Evolutionary conservation across 2,113 vertebrate genomes (phyloP).

Genomic region (Pipa parva): DNA sequence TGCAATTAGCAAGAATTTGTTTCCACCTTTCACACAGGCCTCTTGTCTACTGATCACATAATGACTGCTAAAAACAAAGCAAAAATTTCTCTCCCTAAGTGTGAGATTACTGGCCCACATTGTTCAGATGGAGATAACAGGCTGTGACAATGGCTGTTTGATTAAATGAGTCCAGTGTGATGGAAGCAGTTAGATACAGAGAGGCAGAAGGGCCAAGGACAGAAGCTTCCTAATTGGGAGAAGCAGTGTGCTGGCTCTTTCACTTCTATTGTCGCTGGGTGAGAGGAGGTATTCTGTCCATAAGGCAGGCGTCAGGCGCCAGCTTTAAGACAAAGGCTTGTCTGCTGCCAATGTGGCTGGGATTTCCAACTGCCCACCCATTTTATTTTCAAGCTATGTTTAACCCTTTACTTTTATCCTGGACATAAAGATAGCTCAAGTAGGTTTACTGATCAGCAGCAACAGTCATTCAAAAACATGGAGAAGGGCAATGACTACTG

Average conservation of each 20-base stretch:
- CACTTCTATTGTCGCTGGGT: conserved; percentile 52
- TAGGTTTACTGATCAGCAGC: background rate
- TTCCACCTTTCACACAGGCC: conserved; percentile 34
- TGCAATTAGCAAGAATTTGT: conserved; percentile 34
- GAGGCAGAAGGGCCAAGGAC: conserved; percentile 20
- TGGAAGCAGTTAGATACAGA: conserved; percentile 53
- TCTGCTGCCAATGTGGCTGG: conserved; percentile 67
- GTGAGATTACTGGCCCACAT: conserved; percentile 58
- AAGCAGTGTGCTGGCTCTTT: conserved; percentile 45
- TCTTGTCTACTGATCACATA: conserved; percentile 64
- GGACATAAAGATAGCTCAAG: background rate
- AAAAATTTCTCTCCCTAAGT: conserved; percentile 55
- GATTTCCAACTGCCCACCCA: conserved; percentile 53
- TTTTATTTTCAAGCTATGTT: conserved; percentile 44
- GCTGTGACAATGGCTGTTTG: conserved; percentile 63
- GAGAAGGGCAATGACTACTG: background rate
- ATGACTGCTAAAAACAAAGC: conserved; percentile 69
- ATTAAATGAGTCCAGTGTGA: conserved; percentile 61
- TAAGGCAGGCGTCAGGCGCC: conserved; percentile 77
- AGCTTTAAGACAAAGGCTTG: conserved; percentile 68
- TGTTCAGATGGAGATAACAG: conserved; percentile 73
- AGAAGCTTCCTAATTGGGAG: conserved; percentile 66
- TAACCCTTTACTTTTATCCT: conserved; percentile 54
- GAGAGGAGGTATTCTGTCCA: conserved; percentile 63
- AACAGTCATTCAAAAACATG: background rate